phyloP scores from a whole-genome alignment of 2,113 vertebrate genomes.

The Hippocampus zosterae region DNA sequence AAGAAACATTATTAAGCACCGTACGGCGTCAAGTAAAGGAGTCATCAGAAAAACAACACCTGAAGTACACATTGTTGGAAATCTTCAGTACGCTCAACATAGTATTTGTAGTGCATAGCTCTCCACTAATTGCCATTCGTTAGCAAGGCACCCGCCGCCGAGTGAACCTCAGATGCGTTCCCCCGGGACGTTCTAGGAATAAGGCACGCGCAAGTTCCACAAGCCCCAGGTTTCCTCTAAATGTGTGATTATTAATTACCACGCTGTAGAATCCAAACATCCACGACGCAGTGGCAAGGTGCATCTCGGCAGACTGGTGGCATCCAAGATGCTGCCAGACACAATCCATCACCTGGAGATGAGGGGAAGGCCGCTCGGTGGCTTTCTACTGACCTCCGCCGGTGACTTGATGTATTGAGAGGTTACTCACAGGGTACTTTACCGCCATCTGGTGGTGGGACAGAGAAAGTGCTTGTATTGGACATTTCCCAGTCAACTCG shows the following conservation, averaged over 20 bases:
- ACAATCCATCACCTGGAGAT: slow-evolving; percentile 32
- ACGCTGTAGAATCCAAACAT: slow-evolving; percentile 36
- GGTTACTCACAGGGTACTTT: slow-evolving; percentile 4
- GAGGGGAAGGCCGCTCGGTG: not conserved
- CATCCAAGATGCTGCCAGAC: slow-evolving; percentile 55
- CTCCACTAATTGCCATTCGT: not conserved
- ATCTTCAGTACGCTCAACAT: too few relatives aligned
- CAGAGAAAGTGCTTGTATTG: not conserved
- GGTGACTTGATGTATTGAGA: not conserved
- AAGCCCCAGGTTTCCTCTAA: slow-evolving; percentile 16
- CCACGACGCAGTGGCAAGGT: slow-evolving; percentile 42
- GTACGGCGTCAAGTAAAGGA: too few relatives aligned
- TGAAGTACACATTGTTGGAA: too few relatives aligned
- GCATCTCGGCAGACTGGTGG: slow-evolving; percentile 62
- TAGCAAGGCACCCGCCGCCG: not conserved
- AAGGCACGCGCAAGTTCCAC: slow-evolving; percentile 12
- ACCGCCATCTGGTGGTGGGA: slow-evolving; percentile 37
- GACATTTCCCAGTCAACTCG: too few relatives aligned
- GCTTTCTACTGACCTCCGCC: slow-evolving; percentile 42
- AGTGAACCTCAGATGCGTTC: not conserved
- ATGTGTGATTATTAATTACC: slow-evolving; percentile 54
- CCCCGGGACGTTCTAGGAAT: slow-evolving; percentile 1
- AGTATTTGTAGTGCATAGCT: not conserved
- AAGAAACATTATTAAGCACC: too few relatives aligned
- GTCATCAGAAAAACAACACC: too few relatives aligned